These are phyloP conservation scores for Eufriesea mexicana DNA, from an alignment of 1,140 invertebrate genomes.

Conservation along the genomic window DNA sequence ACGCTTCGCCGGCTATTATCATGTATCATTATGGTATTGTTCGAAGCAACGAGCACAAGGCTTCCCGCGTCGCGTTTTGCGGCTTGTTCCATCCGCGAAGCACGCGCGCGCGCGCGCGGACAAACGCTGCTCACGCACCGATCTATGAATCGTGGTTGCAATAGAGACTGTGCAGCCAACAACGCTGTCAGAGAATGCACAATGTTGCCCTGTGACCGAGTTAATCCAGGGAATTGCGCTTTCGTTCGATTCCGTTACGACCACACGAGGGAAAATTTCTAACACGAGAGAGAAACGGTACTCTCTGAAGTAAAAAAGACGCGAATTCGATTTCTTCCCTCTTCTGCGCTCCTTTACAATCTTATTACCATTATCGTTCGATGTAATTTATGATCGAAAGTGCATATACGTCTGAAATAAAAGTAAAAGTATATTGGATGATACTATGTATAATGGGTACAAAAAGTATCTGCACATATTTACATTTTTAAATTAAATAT, in stretches of 20 bases:
- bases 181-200: background rate
- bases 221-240: background rate
- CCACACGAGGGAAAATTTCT: background rate
- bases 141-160: slow-evolving; percentile 34
- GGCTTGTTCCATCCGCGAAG: slow-evolving; percentile 20
- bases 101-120: background rate
- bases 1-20: slow-evolving; percentile 54
- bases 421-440: background rate
- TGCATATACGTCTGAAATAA: background rate
- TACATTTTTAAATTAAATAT: background rate
- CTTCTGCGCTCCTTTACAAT: background rate
- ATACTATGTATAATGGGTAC: background rate
- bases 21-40: slow-evolving; percentile 63
- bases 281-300: background rate
- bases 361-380: background rate
- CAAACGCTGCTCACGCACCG: slow-evolving; percentile 14
- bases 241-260: slow-evolving; percentile 2
- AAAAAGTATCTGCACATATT: background rate
- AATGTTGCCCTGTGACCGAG: background rate
- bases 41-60: slow-evolving; percentile 63
- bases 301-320: background rate
- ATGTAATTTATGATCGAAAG: background rate
- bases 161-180: background rate
- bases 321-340: background rate
- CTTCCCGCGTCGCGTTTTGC: slow-evolving; percentile 48